Conservation (phyloP, 2,888 invertebrate species). For the Rutpela maculata region DNA sequence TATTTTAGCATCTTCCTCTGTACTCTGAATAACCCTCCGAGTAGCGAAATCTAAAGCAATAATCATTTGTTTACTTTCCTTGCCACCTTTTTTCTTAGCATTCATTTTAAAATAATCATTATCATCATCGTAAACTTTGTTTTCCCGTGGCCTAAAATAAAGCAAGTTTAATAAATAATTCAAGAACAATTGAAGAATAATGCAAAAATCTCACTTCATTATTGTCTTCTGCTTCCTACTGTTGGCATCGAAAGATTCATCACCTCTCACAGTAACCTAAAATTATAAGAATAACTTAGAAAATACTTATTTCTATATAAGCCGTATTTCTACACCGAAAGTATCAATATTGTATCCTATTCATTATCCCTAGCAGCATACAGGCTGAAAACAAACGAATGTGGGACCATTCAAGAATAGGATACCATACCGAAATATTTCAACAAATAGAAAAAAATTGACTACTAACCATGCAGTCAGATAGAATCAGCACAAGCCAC, state of each 20-base stretch:
- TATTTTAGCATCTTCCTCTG: conserved; percentile 66
- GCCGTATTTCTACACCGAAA: too few relatives aligned
- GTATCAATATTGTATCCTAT: too few relatives aligned
- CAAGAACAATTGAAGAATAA: background rate
- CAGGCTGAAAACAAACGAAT: too few relatives aligned
- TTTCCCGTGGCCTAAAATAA: conserved; percentile 72
- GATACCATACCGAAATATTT: too few relatives aligned
- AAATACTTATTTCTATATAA: too few relatives aligned
- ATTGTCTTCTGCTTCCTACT: conserved; percentile 55
- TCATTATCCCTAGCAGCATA: too few relatives aligned
- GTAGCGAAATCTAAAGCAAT: conserved; percentile 72
- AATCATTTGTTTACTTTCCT: conserved; percentile 67
- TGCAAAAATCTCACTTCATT: conserved; percentile 56
- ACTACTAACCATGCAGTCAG: too few relatives aligned
- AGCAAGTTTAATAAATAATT: conserved; percentile 4
- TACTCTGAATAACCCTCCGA: conserved; percentile 66
- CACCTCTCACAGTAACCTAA: conserved; percentile 61
- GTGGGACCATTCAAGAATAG: too few relatives aligned
- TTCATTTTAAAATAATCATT: conserved; percentile 92
- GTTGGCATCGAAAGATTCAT: conserved; percentile 51
- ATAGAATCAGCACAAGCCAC: too few relatives aligned
- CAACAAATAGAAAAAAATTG: too few relatives aligned
- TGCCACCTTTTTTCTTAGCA: conserved; percentile 79
- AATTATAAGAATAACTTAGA: conserved; percentile 37
- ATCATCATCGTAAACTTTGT: conserved; percentile 93